Conservation (phyloP, 2,113 vertebrate species). For the Lipotes vexillifer region DNA sequence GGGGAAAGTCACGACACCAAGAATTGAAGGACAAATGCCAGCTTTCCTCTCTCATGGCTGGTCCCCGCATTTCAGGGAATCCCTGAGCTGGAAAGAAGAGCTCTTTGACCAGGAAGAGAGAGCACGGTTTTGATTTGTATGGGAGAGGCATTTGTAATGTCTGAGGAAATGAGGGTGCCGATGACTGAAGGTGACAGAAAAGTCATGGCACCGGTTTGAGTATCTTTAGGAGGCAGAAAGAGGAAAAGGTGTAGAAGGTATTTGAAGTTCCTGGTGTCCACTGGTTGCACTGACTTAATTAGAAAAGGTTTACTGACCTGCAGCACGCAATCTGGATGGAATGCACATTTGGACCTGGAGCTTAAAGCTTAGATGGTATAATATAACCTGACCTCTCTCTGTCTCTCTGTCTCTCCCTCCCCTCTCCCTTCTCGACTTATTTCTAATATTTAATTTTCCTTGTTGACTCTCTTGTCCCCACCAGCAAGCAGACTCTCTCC, state of each 20-base stretch:
- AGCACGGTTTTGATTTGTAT: not conserved
- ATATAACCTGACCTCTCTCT: no score
- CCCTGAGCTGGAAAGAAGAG: not conserved
- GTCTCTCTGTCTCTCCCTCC: fast-evolving
- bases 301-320: not conserved
- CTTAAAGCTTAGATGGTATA: not conserved
- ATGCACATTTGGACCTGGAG: not conserved
- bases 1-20: fast-evolving
- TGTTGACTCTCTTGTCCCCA: fast-evolving
- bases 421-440: not conserved
- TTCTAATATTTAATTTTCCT: not conserved
- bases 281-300: not conserved
- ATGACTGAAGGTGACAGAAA: not conserved
- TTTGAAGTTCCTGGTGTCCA: not conserved
- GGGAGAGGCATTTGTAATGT: not conserved
- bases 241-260: fast-evolving
- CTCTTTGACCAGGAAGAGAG: not conserved
- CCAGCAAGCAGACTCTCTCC: not conserved
- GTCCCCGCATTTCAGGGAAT: not conserved
- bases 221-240: not conserved
- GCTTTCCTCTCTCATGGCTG: not conserved
- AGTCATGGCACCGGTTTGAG: not conserved
- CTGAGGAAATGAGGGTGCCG: not conserved
- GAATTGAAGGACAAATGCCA: not conserved
- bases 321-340: no score